These are phyloP conservation scores for Mantis religiosa DNA, from an alignment of 2,888 invertebrate genomes.

Conservation along the genomic window DNA sequence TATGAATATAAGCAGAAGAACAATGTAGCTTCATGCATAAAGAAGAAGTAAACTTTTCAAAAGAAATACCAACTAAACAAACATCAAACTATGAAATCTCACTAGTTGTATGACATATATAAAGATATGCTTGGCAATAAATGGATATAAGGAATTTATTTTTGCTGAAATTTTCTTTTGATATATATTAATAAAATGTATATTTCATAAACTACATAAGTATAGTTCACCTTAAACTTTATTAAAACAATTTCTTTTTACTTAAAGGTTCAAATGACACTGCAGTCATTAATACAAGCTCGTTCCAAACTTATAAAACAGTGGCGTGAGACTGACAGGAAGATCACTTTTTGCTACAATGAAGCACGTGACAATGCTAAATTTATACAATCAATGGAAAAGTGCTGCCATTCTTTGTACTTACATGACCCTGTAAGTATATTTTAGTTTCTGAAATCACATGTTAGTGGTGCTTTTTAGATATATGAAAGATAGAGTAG, in stretches of 20 bases:
- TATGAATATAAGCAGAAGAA: no score
- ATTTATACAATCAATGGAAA: constrained; percentile 89
- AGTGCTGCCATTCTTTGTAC: constrained; percentile 89
- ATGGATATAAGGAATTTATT: no score
- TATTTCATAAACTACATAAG: not conserved
- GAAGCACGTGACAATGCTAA: constrained; percentile 95
- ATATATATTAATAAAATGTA: not conserved
- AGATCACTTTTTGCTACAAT: constrained; percentile 91
- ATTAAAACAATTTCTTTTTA: not conserved
- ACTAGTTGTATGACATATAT: no score
- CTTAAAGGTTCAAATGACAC: constrained; percentile 64
- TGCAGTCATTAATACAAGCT: constrained; percentile 69
- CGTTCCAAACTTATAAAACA: constrained; percentile 73
- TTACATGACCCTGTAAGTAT: constrained; percentile 79
- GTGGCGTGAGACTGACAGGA: constrained; percentile 82
- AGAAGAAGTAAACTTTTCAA: no score
- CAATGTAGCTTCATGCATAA: no score
- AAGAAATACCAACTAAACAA: no score
- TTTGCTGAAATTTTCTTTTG: not conserved
- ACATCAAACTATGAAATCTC: no score
- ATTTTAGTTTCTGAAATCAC: not conserved
- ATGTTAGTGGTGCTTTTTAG: not conserved
- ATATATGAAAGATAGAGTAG: no score
- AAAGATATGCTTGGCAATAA: no score
- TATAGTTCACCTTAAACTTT: not conserved